Conservation (phyloP, 2,113 vertebrate species). For the Cnemophilus loriae region DNA sequence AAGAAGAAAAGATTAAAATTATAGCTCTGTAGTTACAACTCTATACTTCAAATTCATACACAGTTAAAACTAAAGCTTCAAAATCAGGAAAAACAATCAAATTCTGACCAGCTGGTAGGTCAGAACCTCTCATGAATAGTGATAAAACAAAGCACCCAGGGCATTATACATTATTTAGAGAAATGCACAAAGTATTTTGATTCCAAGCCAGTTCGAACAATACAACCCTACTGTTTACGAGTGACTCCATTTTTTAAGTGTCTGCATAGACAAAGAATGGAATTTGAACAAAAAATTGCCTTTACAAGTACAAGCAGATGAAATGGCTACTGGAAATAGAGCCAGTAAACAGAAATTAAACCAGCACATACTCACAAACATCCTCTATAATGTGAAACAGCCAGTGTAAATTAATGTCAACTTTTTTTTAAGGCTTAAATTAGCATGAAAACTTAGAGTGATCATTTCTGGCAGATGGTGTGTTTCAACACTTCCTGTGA, state of each 20-base stretch:
- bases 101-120: not conserved
- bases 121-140: not conserved
- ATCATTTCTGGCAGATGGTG: not conserved
- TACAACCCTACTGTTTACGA: not conserved
- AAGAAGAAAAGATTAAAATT: not conserved
- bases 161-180: not conserved
- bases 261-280: not conserved
- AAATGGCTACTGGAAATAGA: not conserved
- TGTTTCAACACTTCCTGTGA: not conserved
- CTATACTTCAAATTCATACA: not conserved
- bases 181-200: not conserved
- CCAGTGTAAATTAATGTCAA: not conserved
- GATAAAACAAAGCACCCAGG: not conserved
- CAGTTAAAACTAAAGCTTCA: not conserved
- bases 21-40: not conserved
- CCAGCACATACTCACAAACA: not conserved
- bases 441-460: not conserved
- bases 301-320: not conserved
- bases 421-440: not conserved
- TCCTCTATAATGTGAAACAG: not conserved
- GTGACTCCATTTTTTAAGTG: not conserved
- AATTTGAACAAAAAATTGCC: not conserved
- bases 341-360: not conserved
- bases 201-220: not conserved
- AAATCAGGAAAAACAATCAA: rapidly evolving